Base-by-base conservation (phyloP, 1,140 invertebrate genomes). In the Drosophila ironensis region DNA sequence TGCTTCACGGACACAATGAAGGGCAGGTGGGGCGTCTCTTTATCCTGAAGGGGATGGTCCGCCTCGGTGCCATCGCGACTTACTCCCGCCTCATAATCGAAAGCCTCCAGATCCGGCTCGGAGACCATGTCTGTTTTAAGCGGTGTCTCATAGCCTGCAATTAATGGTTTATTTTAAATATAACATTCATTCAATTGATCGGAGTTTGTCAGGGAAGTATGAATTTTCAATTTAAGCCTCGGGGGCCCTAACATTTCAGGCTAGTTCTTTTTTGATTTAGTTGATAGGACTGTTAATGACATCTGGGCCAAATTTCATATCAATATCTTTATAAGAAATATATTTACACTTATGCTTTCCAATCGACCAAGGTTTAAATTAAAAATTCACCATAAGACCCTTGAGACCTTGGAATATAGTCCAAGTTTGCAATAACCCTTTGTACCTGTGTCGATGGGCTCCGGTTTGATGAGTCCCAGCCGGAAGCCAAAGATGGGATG, bases 401-500 rank as follows among this genome's bases (percentile, higher is more conserved):
- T n/a, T n/a, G n/a, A n/a, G n/a, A n/a, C n/a, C n/a, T n/a, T n/a
- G n/a, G 1, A 24, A 24, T 24, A 22, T 20, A 37, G 35, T 1
- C 2, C 8, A 35, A 33, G 12, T 19, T 17, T 8, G 4, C 16
- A 17, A 4, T 24, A 8, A 1, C 4, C 11, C 72, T 50, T n/a
- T n/a, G n/a, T 28, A 89, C 82, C 78, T 27, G 64, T 78, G 60
- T 88, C 87, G 2, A 52, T 6, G 4, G 87, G 87, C 19, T 89
- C 87, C 2, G 78, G 54, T 16, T 89, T 89, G 17, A 89, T 70
- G 12, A 61, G 42, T 0, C 87, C 87, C 41, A 89, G 47, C n/a
- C 87, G 78, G 44, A 86, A 89, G 1, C 87, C 87, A 33, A 89
- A 89, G 41, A 89, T 89, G 6, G 87, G 87, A 66, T 89, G 87